A percentile compares a stretch with the other conserved stretches of the same genome.
phyloP scores from a whole-genome alignment of 2,888 invertebrate species.

The Parnassius glacialis region DNA sequence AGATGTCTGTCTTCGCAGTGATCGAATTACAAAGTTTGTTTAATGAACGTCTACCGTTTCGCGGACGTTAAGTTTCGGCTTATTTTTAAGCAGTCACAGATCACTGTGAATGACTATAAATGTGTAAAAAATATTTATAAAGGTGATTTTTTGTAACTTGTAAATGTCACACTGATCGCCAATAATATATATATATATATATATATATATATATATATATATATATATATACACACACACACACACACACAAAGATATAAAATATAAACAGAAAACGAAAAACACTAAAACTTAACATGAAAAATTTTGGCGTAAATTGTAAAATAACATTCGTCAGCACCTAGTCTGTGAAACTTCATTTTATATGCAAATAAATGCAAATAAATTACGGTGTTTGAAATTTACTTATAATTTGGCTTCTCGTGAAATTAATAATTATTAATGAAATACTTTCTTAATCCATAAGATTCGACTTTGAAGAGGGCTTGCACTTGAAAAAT shows the following conservation, averaged over 20 bases:
- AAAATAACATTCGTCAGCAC: slow-evolving; percentile 7
- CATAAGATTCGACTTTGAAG: too few species aligned
- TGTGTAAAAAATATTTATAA: too few species aligned
- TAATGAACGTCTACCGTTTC: slow-evolving; percentile 18
- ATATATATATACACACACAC: too few species aligned
- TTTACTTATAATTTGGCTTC: slow-evolving; percentile 13
- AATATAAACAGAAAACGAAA: too few species aligned
- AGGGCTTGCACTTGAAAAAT: too few species aligned
- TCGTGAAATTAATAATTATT: background rate
- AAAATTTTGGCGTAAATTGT: background rate
- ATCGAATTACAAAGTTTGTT: slow-evolving; percentile 17
- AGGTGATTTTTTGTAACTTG: too few species aligned
- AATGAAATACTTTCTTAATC: background rate
- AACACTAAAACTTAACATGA: too few species aligned
- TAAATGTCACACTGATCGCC: too few species aligned
- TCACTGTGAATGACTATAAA: background rate
- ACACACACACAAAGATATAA: too few species aligned
- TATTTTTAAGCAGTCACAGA: slow-evolving; percentile 12
- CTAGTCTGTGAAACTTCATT: slow-evolving; percentile 16
- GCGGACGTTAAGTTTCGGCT: slow-evolving; percentile 11
- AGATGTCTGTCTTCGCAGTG: slow-evolving; percentile 7
- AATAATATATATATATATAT: too few species aligned
- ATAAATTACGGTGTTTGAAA: slow-evolving; percentile 11
- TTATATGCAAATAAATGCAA: slow-evolving; percentile 25
- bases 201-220: too few species aligned